Evolutionary conservation across 2,797 vertebrate genomes (phyloP).

Genomic region (Ctenopoma multispine): DNA sequence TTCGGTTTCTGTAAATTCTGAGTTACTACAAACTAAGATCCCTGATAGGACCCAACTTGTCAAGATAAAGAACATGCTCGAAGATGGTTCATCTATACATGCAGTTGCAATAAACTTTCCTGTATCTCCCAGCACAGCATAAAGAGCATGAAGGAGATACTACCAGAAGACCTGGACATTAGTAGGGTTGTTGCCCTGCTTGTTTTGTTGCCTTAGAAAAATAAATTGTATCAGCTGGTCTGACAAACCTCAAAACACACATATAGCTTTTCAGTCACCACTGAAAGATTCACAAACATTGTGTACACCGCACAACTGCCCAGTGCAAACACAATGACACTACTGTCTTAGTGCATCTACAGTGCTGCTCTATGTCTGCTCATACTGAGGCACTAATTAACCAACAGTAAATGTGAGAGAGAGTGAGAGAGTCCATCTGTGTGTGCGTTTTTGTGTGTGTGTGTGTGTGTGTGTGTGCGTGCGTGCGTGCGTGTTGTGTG

Average conservation of each 20-base stretch:
- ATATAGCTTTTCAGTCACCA: conserved; percentile 18
- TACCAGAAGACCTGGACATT: no score
- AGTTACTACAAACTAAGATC: no score
- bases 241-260: neutral
- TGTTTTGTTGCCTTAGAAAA: no score
- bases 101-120: no score
- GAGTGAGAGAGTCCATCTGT: neutral
- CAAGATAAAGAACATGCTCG: no score
- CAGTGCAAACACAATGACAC: conserved; percentile 55
- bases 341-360: conserved; percentile 45
- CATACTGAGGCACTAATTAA: conserved; percentile 67
- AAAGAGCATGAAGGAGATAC: no score
- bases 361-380: conserved; percentile 24
- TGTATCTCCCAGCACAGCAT: no score
- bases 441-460: conserved; percentile 16
- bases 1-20: no score
- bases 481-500: conserved; percentile 8
- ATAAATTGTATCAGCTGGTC: no score
- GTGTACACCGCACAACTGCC: conserved; percentile 17
- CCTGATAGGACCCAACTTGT: no score
- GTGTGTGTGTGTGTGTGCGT: conserved; percentile 11
- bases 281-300: conserved; percentile 10
- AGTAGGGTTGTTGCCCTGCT: no score
- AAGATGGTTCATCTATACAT: no score
- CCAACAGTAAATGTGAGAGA: conserved; percentile 17